phyloP scores from a whole-genome alignment of 2,888 invertebrate species.

The Coelinius sp. region DNA sequence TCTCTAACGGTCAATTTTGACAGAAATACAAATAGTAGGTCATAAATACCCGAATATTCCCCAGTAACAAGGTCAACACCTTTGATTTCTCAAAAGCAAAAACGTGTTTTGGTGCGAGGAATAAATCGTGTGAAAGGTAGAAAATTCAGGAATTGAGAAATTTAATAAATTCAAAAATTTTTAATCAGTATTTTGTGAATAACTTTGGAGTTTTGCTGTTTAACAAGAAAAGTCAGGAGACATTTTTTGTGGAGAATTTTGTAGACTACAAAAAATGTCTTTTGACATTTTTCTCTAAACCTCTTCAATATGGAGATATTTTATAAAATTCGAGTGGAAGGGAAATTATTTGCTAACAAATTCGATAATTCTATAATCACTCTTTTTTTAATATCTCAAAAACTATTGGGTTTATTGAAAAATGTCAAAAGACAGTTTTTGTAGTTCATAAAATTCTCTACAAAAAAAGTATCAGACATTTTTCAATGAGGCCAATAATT shows the following conservation, averaged over 20 bases:
- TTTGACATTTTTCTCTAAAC: no score
- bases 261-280: not conserved
- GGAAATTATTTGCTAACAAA: no score
- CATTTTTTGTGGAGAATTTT: not conserved
- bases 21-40: not conserved
- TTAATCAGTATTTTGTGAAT: no score
- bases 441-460: not conserved
- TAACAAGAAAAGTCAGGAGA: not conserved
- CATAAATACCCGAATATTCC: not conserved
- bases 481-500: not conserved
- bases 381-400: not conserved
- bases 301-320: no score
- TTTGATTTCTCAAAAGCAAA: not conserved
- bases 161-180: no score
- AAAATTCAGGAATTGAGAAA: not conserved
- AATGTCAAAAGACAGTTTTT: not conserved
- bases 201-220: no score
- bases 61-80: not conserved
- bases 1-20: not conserved
- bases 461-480: not conserved
- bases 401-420: not conserved
- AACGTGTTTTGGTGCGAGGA: not conserved
- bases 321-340: no score
- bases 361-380: not conserved
- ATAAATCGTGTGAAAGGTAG: not conserved